These are phyloP conservation scores for Dermatophagoides farinae DNA, from an alignment of 1,140 invertebrate species.

Conservation along the genomic window DNA sequence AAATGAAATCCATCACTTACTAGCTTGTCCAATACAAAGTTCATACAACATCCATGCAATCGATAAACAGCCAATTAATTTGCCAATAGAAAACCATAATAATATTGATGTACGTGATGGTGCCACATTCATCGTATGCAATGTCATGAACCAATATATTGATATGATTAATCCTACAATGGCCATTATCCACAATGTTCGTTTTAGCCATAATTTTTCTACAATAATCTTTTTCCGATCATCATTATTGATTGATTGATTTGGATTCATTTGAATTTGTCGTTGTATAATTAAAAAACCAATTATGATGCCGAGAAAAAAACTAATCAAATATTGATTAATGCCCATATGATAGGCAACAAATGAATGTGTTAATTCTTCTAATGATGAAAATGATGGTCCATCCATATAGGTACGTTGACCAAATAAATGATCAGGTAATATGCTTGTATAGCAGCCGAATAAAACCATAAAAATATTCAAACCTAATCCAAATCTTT, in stretches of 20 bases:
- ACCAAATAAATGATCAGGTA: neutral
- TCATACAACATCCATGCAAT: conserved; percentile 4
- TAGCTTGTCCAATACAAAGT: conserved; percentile 2
- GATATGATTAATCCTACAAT: neutral
- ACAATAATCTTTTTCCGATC: neutral
- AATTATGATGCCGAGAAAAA: conserved; percentile 3
- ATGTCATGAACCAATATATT: conserved; percentile 2
- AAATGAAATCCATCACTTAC: neutral
- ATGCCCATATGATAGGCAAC: conserved; percentile 12
- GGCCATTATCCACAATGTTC: neutral
- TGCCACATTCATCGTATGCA: neutral
- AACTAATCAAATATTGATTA: conserved; percentile 7
- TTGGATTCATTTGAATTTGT: neutral
- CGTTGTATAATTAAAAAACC: conserved; percentile 2
- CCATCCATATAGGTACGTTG: conserved; percentile 5
- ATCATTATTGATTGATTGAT: neutral
- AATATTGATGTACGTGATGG: neutral
- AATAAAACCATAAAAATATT: neutral
- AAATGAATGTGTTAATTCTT: conserved; percentile 7
- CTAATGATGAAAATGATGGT: neutral
- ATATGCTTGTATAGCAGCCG: conserved; percentile 8
- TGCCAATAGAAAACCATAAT: conserved; percentile 8
- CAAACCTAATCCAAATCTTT: neutral
- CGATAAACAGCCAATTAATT: conserved; percentile 1
- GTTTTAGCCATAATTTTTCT: too few relatives aligned